Evolutionary conservation across 2,888 invertebrate species (phyloP).

Genomic region (Eumerus sabulonum): DNA sequence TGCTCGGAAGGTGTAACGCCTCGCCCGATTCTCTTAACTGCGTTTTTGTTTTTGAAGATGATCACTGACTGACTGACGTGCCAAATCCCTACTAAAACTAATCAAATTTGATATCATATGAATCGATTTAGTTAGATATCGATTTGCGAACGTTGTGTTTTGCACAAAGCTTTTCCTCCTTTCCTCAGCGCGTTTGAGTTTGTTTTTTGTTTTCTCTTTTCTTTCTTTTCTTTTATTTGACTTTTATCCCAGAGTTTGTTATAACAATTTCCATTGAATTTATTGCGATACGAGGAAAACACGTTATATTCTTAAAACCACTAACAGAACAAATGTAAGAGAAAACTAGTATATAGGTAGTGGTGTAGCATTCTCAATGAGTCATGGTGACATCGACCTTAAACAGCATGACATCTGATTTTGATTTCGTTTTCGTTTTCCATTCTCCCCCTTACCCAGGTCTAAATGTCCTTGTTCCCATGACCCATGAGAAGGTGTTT

Average conservation of each 20-base stretch:
- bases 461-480: slow-evolving; percentile 14
- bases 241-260: slow-evolving; percentile 26
- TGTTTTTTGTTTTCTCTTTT: slow-evolving; percentile 42
- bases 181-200: slow-evolving; percentile 56
- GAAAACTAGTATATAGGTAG: slow-evolving; percentile 16
- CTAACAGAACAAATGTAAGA: background rate
- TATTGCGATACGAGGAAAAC: too few relatives aligned
- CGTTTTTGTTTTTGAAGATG: slow-evolving; percentile 66
- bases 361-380: slow-evolving; percentile 15
- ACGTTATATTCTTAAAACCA: too few relatives aligned
- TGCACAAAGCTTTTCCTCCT: slow-evolving; percentile 55
- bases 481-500: slow-evolving; percentile 15
- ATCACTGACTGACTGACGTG: slow-evolving; percentile 63
- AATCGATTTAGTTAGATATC: slow-evolving; percentile 19
- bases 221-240: slow-evolving; percentile 34
- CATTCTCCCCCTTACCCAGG: background rate
- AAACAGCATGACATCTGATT: slow-evolving; percentile 28
- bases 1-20: slow-evolving; percentile 46
- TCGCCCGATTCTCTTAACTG: slow-evolving; percentile 39
- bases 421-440: slow-evolving; percentile 10
- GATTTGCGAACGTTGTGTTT: slow-evolving; percentile 38
- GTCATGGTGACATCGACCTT: slow-evolving; percentile 21
- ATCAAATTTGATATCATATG: slow-evolving; percentile 2
- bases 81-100: slow-evolving; percentile 60
- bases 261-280: slow-evolving; percentile 32